A percentile compares a stretch with the other conserved stretches of the same genome.
phyloP scores from a whole-genome alignment of 1,140 invertebrate genomes.

The Agraylea sexmaculata region DNA sequence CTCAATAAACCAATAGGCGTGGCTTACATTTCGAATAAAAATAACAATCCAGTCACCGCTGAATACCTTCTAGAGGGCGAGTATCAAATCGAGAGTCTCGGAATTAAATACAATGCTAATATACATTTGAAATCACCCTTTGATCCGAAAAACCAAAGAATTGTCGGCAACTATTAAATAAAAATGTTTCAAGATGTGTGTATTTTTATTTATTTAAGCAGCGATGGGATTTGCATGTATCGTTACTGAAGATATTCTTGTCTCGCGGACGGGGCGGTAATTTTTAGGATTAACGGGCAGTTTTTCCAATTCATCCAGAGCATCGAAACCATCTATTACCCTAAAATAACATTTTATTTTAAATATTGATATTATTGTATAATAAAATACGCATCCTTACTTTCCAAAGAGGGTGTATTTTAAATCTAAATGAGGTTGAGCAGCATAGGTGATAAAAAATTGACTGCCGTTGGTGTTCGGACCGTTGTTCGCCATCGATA shows the following conservation, averaged over 20 bases:
- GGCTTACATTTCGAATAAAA: constrained; percentile 32
- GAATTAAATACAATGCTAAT: constrained; percentile 54
- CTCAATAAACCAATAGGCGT: constrained; percentile 56
- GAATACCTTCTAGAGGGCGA: constrained; percentile 57
- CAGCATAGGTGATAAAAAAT: constrained; percentile 91
- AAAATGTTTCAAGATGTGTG: constrained; percentile 8
- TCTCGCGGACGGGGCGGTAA: constrained; percentile 74
- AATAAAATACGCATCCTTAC: constrained; percentile 42
- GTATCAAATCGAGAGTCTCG: constrained; percentile 72
- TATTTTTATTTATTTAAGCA: constrained; percentile 33
- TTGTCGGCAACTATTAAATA: constrained; percentile 34
- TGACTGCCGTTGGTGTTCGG: constrained; percentile 98
- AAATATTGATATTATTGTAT: neutral
- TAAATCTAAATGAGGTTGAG: constrained; percentile 90
- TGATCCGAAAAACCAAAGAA: constrained; percentile 50
- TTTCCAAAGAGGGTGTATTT: constrained; percentile 97
- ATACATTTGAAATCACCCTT: constrained; percentile 65
- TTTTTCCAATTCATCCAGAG: constrained; percentile 92
- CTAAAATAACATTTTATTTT: constrained; percentile 44
- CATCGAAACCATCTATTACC: constrained; percentile 95
- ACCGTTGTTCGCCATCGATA: constrained; percentile 99
- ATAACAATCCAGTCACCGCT: constrained; percentile 42
- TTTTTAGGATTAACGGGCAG: constrained; percentile 88
- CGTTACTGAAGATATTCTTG: constrained; percentile 74
- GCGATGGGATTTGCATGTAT: constrained; percentile 96